Evolutionary conservation across 2,797 vertebrate species (phyloP), one percentile per base, ranked within the genome.

Genomic region (Thalassophryne amazonica): DNA sequence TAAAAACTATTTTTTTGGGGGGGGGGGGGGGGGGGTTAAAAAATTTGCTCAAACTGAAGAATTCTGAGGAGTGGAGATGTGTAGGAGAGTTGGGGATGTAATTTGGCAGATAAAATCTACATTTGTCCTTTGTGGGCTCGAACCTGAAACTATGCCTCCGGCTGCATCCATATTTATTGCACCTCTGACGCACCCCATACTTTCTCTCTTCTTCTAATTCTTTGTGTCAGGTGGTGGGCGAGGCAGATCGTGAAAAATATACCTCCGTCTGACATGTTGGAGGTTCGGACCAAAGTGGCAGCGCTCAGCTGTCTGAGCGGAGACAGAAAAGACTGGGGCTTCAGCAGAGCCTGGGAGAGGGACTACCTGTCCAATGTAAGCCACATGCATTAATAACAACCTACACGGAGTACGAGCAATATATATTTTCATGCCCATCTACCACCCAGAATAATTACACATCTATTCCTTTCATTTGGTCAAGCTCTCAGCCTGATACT

Each of bases 211-310:
- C 2, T 37, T 61, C 37, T 23, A 36, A 0, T 49, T 53, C 7
- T 18, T 20, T n/a, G 35, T 31, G 29, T 60, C 77, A 97, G 95
- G 87, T 98, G 95, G 95, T 85, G 94, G 75, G 94, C 95, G 0
- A 65, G 90, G 47, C 94, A 95, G 89, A 85, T 96, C 3, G 78
- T 98, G 22, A 96, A 94, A 85, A 97, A 97, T 73, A 95, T 98
- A 49, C 93, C 95, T 0, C 95, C 95, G 0, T 98, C 95, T 0
- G 91, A 94, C 63, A 94, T 93, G 91, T 76, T 74, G 2, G 93
- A 96, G 74, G 93, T 98, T 46, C 88, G 92, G 33, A 91, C 92
- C 63, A 98, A 98, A 57, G 94, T 95, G 67, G 93, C 93, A 0
- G 93, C 94, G 14, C 84, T 95, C 73, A 83, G 46, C 0, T 83